These are phyloP conservation scores for Hydrolagus colliei DNA, from an alignment of 2,797 vertebrate species.

Conservation along the genomic window DNA sequence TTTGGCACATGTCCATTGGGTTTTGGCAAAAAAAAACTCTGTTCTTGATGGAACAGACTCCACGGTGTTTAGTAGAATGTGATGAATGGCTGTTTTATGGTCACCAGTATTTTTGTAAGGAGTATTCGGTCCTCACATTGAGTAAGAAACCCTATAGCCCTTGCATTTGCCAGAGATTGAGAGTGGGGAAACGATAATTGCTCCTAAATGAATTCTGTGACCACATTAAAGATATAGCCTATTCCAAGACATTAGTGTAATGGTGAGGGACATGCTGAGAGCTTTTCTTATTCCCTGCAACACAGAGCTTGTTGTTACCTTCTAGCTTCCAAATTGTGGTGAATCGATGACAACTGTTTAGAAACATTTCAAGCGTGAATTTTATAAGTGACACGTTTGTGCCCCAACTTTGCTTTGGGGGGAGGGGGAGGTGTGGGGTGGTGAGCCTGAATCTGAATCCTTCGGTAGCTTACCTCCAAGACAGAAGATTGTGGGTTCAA, in stretches of 20 bases:
- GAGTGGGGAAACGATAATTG: slow-evolving; percentile 17
- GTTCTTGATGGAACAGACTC: slow-evolving; percentile 12
- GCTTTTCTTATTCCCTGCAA: background rate
- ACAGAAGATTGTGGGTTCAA: too few species aligned
- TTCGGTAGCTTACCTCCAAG: too few species aligned
- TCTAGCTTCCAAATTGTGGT: background rate
- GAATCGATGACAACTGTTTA: background rate
- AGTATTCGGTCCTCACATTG: background rate
- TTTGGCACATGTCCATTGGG: slow-evolving; percentile 8
- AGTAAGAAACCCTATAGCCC: slow-evolving; percentile 10
- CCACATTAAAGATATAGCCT: background rate
- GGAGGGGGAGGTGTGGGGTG: too few species aligned
- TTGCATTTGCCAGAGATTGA: slow-evolving; percentile 6
- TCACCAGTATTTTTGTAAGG: slow-evolving; percentile 10
- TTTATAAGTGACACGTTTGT: background rate
- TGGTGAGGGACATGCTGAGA: background rate
- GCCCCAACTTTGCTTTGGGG: too few species aligned
- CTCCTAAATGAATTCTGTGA: background rate
- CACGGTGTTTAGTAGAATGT: background rate
- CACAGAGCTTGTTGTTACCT: background rate
- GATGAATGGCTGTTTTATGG: slow-evolving; percentile 29
- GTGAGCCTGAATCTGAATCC: too few species aligned
- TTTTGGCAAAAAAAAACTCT: slow-evolving; percentile 12
- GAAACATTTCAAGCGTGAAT: background rate
- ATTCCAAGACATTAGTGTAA: background rate